Percentiles rank a stretch among this genome's conserved stretches.
phyloP scores from a whole-genome alignment of 2,113 vertebrate genomes.

The Microtus pennsylvanicus region DNA sequence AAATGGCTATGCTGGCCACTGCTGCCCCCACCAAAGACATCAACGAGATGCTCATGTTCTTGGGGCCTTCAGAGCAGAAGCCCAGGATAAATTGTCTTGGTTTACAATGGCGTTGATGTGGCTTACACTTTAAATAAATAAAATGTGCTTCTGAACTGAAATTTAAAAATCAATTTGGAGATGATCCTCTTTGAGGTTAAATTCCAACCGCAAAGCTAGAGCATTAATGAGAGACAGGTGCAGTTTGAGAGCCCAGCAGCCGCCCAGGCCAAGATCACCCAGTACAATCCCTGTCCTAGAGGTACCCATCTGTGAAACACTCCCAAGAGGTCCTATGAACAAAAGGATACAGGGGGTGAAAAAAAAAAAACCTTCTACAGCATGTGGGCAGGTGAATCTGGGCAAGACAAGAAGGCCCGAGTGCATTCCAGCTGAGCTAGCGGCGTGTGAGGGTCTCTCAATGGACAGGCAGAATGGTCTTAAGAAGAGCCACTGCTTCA shows the following conservation, averaged over 20 bases:
- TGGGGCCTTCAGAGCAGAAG: background rate
- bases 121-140: background rate
- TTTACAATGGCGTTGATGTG: background rate
- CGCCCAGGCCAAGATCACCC: too few species aligned
- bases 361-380: accelerated
- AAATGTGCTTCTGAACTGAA: conserved; percentile 49
- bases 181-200: background rate
- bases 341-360: background rate
- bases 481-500: background rate
- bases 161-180: conserved; percentile 35
- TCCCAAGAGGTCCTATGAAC: background rate
- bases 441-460: background rate
- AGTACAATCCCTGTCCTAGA: background rate
- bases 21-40: too few species aligned
- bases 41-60: background rate
- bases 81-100: background rate
- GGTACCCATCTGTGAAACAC: background rate
- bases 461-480: background rate
- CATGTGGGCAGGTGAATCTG: background rate
- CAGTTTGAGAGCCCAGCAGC: background rate
- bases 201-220: background rate
- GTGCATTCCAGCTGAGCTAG: background rate
- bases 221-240: background rate
- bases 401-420: background rate
- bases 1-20: accelerated